These are phyloP conservation scores for Holcopasites calliopsidis DNA, from an alignment of 1,140 invertebrate species.

Conservation along the genomic window DNA sequence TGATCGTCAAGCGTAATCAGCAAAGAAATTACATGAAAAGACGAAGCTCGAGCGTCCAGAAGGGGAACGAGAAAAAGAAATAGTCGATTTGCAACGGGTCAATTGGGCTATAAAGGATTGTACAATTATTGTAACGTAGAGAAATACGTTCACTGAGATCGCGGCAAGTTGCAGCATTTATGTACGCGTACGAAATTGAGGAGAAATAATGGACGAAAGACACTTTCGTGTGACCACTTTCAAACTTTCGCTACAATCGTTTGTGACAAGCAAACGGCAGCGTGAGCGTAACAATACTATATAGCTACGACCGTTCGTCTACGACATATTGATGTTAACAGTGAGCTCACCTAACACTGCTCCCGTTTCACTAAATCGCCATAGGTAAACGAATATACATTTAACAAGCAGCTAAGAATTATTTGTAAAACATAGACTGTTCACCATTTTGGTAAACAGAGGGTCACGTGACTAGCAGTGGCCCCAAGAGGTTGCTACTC, in stretches of 20 bases:
- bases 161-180: background rate
- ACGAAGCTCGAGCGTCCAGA: background rate
- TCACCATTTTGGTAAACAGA: constrained; percentile 79
- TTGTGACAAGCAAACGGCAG: constrained; percentile 27
- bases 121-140: constrained; percentile 20
- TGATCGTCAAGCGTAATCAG: too few species aligned
- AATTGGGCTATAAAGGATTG: background rate
- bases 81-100: background rate
- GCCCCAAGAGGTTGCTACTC: constrained; percentile 64
- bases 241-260: constrained; percentile 41
- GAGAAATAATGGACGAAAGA: constrained; percentile 24
- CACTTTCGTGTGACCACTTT: constrained; percentile 50
- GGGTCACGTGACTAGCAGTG: constrained; percentile 73
- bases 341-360: constrained; percentile 16
- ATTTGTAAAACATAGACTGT: constrained; percentile 63
- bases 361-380: background rate
- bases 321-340: constrained; percentile 21
- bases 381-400: constrained; percentile 18
- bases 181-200: background rate
- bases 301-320: background rate
- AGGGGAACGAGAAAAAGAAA: background rate
- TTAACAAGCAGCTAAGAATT: constrained; percentile 41
- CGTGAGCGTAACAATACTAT: background rate
- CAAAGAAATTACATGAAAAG: constrained; percentile 9
- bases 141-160: background rate